Evolutionary conservation across 1,140 invertebrate genomes (phyloP).

Genomic region (Laupala kohalensis): DNA sequence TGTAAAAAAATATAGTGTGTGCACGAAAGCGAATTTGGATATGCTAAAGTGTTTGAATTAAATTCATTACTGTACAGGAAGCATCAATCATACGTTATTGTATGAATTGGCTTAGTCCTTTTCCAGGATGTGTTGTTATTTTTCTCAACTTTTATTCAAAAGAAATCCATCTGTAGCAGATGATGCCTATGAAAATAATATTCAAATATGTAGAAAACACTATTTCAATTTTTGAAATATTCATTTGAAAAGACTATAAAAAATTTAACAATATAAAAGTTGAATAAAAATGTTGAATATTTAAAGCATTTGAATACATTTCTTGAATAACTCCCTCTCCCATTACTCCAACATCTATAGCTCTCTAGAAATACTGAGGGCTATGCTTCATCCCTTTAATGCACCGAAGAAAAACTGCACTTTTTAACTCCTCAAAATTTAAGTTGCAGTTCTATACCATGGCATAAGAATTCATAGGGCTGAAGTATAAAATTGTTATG

Average conservation of each 20-base stretch:
- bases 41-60: background rate
- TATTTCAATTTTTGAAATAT: constrained; percentile 14
- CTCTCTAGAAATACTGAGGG: no score
- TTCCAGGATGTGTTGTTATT: constrained; percentile 8
- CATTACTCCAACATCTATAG: no score
- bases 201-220: constrained; percentile 3
- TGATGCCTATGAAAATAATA: constrained; percentile 14
- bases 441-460: no score
- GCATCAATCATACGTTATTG: background rate
- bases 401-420: no score
- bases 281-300: constrained; percentile 9
- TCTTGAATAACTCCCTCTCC: background rate
- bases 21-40: background rate
- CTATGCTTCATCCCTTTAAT: no score
- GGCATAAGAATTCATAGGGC: no score
- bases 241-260: constrained; percentile 1
- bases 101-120: constrained; percentile 1
- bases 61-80: constrained; percentile 1
- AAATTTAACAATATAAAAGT: background rate
- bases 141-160: constrained; percentile 8
- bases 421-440: no score
- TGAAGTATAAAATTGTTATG: no score
- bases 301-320: background rate
- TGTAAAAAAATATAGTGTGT: background rate
- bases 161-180: constrained; percentile 15